Evolutionary conservation across 1,140 invertebrate genomes (phyloP).

Genomic region (Thrips palmi): DNA sequence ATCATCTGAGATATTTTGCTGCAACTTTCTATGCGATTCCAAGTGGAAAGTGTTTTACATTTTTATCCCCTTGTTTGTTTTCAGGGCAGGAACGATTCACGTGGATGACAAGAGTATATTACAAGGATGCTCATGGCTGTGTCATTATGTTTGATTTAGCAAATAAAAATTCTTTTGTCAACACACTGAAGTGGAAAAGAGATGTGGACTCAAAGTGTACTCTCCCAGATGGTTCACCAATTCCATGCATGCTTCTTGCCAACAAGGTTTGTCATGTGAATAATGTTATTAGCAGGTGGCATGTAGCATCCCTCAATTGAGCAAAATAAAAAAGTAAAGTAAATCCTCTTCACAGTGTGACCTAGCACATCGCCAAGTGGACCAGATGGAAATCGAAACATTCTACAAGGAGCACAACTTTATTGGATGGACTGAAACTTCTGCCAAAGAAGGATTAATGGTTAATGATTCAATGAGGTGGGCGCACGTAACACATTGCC

Average conservation of each 20-base stretch:
- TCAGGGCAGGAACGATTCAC: conserved; percentile 39
- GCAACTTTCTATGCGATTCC: neutral
- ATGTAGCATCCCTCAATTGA: neutral
- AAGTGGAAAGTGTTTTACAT: neutral
- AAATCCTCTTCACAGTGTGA: conserved; percentile 31
- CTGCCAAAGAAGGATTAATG: conserved; percentile 38
- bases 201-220: conserved; percentile 38
- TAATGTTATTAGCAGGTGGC: neutral
- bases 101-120: conserved; percentile 42
- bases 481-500: conserved; percentile 12
- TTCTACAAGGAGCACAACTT: conserved; percentile 38
- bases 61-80: conserved; percentile 12
- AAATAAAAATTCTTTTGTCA: conserved; percentile 33
- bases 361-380: conserved; percentile 28
- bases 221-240: conserved; percentile 29
- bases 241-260: conserved; percentile 36
- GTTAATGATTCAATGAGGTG: conserved; percentile 37
- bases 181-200: conserved; percentile 38
- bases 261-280: conserved; percentile 38
- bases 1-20: conserved; percentile 1
- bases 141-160: conserved; percentile 41
- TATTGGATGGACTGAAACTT: conserved; percentile 39
- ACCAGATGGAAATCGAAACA: conserved; percentile 34
- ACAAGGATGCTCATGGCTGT: conserved; percentile 40
- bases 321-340: conserved; percentile 8